phyloP scores from a whole-genome alignment of 2,113 vertebrate species.

The human (Homo sapiens) region DNA sequence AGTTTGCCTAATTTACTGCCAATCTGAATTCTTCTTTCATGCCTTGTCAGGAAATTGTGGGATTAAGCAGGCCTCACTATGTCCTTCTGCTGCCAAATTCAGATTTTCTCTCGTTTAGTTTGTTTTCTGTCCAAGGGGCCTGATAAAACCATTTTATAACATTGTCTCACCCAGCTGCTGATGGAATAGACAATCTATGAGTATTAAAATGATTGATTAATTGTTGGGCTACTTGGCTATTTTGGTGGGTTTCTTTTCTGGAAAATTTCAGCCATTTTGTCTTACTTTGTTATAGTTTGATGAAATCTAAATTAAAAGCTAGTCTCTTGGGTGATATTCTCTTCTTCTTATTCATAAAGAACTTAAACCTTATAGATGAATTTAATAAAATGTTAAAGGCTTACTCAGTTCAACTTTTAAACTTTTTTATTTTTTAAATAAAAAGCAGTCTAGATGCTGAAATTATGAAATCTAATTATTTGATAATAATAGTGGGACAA shows the following conservation, averaged over 20 bases:
- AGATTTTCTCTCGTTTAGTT: slow-evolving; percentile 33
- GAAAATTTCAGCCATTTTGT: slow-evolving; percentile 40
- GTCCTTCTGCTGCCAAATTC: slow-evolving; percentile 33
- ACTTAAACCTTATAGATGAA: neutral
- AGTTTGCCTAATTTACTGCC: slow-evolving; percentile 43
- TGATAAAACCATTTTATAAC: slow-evolving; percentile 24
- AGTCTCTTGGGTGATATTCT: neutral
- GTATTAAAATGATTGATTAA: neutral
- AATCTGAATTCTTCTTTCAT: slow-evolving; percentile 16
- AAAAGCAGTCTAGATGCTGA: neutral
- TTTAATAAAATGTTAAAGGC: neutral
- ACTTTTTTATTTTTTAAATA: neutral
- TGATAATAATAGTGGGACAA: neutral
- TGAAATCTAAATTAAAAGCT: slow-evolving; percentile 37
- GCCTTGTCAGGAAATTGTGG: slow-evolving; percentile 51
- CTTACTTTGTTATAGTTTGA: slow-evolving; percentile 18
- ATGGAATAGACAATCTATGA: slow-evolving; percentile 18
- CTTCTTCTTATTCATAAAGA: neutral
- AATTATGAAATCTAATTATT: slow-evolving; percentile 2
- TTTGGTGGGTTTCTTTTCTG: neutral
- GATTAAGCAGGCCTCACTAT: slow-evolving; percentile 2
- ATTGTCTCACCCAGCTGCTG: neutral
- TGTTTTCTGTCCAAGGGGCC: neutral
- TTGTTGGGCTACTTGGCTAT: neutral
- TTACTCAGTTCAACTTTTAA: neutral